These are phyloP conservation scores for Rhipidura dahli DNA, from an alignment of 2,113 vertebrate genomes.

Conservation along the genomic window DNA sequence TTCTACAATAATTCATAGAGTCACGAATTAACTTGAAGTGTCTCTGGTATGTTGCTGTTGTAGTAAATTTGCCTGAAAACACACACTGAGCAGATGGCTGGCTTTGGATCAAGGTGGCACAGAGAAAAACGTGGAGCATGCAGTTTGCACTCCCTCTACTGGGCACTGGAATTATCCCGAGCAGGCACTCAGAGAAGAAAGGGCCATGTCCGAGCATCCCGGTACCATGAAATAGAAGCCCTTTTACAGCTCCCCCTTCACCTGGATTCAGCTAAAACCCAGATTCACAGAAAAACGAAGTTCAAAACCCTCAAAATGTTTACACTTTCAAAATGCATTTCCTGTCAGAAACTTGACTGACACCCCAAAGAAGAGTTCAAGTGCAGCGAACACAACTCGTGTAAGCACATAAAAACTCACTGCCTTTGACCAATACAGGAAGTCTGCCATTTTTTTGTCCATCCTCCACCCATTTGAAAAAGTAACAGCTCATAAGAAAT, in stretches of 20 bases:
- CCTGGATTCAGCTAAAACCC: neutral
- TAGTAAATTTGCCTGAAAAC: neutral
- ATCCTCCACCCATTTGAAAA: neutral
- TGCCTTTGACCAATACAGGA: neutral
- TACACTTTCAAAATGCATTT: neutral
- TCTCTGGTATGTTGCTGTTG: neutral
- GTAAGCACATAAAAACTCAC: neutral
- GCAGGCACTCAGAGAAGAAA: neutral
- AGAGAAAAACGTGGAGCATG: neutral
- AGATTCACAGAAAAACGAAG: neutral
- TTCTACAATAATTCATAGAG: neutral
- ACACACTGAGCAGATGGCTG: neutral
- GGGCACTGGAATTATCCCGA: slow-evolving; percentile 3
- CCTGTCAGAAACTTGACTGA: neutral
- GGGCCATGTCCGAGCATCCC: fast-evolving
- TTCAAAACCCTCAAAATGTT: neutral
- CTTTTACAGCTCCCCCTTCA: neutral
- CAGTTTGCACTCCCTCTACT: slow-evolving; percentile 65
- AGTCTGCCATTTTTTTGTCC: neutral
- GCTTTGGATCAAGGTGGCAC: neutral
- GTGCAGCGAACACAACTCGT: fast-evolving
- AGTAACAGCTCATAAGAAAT: neutral
- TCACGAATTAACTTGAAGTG: neutral
- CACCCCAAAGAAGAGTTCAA: neutral
- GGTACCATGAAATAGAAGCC: neutral